A percentile compares a stretch with the other conserved stretches of the same genome.
Conservation (phyloP, 2,113 vertebrate genomes). For the Platysternon megacephalum region DNA sequence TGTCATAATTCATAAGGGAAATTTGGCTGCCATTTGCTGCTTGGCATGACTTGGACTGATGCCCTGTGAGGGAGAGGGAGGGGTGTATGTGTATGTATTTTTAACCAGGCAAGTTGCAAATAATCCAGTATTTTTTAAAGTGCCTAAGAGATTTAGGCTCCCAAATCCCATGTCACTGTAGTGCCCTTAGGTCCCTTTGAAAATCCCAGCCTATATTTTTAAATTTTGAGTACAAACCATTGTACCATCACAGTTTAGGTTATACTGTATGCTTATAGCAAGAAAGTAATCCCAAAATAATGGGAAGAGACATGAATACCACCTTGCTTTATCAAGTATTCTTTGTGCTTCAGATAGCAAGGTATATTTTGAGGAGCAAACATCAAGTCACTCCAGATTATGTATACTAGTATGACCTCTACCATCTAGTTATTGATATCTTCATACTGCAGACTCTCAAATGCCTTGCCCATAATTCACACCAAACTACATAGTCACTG, state of each 20-base stretch:
- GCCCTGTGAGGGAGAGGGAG: background rate
- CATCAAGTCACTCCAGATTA: background rate
- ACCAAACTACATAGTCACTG: background rate
- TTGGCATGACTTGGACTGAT: background rate
- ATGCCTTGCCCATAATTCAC: background rate
- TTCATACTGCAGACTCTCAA: background rate
- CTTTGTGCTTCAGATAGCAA: background rate
- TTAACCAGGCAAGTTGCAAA: background rate
- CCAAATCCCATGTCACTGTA: background rate
- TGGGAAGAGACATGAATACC: background rate
- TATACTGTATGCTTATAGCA: background rate
- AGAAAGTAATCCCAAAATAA: background rate
- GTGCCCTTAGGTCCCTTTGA: background rate
- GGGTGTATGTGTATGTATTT: background rate
- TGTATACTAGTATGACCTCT: background rate
- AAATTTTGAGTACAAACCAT: background rate
- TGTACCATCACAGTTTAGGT: background rate
- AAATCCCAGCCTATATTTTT: background rate
- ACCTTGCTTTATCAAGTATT: background rate
- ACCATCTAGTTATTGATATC: background rate
- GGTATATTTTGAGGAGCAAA: no score
- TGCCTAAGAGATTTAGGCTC: background rate
- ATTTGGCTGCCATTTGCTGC: conserved; percentile 50
- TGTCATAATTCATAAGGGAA: conserved; percentile 31
- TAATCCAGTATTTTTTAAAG: background rate